Percentiles rank a stretch among this genome's conserved stretches.
Evolutionary conservation across 2,797 vertebrate species (phyloP).

Genomic region (Podarcis lilfordi): DNA sequence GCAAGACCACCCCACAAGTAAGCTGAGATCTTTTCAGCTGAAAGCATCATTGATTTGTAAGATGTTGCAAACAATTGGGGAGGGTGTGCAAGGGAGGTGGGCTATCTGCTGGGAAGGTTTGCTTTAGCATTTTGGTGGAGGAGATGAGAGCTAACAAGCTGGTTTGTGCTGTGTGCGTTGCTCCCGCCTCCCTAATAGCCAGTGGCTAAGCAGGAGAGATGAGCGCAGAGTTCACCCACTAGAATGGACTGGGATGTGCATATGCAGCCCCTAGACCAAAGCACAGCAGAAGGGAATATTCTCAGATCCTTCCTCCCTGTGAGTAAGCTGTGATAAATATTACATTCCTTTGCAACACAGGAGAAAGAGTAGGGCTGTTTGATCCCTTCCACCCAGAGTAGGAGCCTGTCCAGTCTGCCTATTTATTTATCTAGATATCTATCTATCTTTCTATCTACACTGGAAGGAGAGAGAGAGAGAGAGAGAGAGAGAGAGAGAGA

Average conservation of each 20-base stretch:
- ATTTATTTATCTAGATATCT: neutral
- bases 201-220: constrained; percentile 60
- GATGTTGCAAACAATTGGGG: constrained; percentile 76
- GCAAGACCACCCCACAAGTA: constrained; percentile 71
- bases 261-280: constrained; percentile 58
- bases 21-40: constrained; percentile 77
- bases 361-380: constrained; percentile 75
- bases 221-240: constrained; percentile 60
- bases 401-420: constrained; percentile 56
- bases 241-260: constrained; percentile 57
- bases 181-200: constrained; percentile 61
- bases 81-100: constrained; percentile 42
- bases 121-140: constrained; percentile 69
- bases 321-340: constrained; percentile 84
- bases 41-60: constrained; percentile 82
- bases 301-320: constrained; percentile 75
- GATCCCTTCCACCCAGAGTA: constrained; percentile 78
- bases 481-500: constrained; percentile 40
- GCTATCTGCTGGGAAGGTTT: constrained; percentile 75
- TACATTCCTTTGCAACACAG: constrained; percentile 78
- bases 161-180: constrained; percentile 55
- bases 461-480: neutral
- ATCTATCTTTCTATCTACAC: neutral
- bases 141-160: constrained; percentile 63
- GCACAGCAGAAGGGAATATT: constrained; percentile 76